These are phyloP conservation scores for Ammospiza caudacuta DNA, from an alignment of 2,113 vertebrate species.

Conservation along the genomic window DNA sequence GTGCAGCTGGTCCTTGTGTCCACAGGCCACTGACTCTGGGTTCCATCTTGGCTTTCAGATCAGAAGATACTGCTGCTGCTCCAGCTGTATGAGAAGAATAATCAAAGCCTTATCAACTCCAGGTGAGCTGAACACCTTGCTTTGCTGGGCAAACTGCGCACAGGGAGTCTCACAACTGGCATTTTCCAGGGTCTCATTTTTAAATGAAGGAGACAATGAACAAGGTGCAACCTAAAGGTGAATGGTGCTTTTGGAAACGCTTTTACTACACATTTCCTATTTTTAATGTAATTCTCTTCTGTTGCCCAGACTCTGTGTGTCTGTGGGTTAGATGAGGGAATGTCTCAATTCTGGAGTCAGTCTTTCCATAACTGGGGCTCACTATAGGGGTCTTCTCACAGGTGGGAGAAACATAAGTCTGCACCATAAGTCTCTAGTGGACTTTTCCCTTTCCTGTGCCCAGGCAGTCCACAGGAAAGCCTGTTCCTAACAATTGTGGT, in stretches of 20 bases:
- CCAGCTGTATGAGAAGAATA: slow-evolving; percentile 88
- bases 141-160: neutral
- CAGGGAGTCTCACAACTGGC: neutral
- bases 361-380: neutral
- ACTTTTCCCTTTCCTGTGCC: neutral
- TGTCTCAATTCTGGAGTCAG: neutral
- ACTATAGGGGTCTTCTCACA: neutral
- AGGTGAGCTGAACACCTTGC: slow-evolving; percentile 61
- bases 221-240: neutral
- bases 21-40: neutral
- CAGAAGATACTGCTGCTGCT: slow-evolving; percentile 91
- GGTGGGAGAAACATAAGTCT: neutral
- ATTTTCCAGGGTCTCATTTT: neutral
- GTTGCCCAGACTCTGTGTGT: neutral
- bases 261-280: neutral
- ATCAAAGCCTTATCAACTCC: slow-evolving; percentile 83
- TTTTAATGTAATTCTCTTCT: neutral
- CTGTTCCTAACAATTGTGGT: neutral
- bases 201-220: neutral
- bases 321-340: neutral
- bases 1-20: neutral
- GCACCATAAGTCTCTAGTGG: neutral
- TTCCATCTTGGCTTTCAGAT: slow-evolving; percentile 75
- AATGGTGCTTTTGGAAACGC: neutral
- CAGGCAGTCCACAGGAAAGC: neutral